Base-by-base conservation (phyloP, 2,797 vertebrate species). In the Rhinatrema bivittatum region DNA sequence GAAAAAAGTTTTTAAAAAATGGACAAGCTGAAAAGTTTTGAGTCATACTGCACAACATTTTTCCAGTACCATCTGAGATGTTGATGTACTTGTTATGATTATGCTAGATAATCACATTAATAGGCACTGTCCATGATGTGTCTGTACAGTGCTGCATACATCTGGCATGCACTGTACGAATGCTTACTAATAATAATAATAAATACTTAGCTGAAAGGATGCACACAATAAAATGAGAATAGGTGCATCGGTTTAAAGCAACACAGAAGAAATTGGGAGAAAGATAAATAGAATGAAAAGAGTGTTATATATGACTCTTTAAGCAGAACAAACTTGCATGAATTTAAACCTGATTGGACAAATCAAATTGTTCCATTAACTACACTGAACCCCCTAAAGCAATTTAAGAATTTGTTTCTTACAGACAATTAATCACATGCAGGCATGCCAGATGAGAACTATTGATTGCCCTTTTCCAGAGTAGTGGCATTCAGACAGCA, bases 401-500 rank as follows among this genome's bases (percentile, higher is more conserved):
- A 82, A 83, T 78, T 70, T 57, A 70, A 74, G 81, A 82, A 83
- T 81, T 77, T 81, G 76, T 76, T 86, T 82, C 84, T 82, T 75
- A 68, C 75, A 78, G 74, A 79, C 79, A 88, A 88, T 87, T 89
- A 88, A 89, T 90, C 86, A 86, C 81, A 81, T 78, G 80, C 84
- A 79, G 82, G 80, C 82, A 76, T 80, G 77, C 78, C 76, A 84
- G 82, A 87, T 86, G 79, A 86, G 78, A 83, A 85, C 80, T 87
- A 90, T 89, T 81, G 89, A 91, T 89, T 87, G 87, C 81, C 87
- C 87, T 89, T 91, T 88, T 81, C 81, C 71, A 74, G 65, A 72
- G 78, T 74, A 71, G 72, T 82, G 76, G 79, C 77, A 82, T 85
- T 87, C 84, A 82, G 81, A 87, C 82, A 79, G 78, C 73, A 90